A percentile compares a stretch with the other conserved stretches of the same genome.
These are phyloP conservation scores for Zaprionus camerounensis DNA, from an alignment of 1,140 invertebrate species.

Conservation along the genomic window DNA sequence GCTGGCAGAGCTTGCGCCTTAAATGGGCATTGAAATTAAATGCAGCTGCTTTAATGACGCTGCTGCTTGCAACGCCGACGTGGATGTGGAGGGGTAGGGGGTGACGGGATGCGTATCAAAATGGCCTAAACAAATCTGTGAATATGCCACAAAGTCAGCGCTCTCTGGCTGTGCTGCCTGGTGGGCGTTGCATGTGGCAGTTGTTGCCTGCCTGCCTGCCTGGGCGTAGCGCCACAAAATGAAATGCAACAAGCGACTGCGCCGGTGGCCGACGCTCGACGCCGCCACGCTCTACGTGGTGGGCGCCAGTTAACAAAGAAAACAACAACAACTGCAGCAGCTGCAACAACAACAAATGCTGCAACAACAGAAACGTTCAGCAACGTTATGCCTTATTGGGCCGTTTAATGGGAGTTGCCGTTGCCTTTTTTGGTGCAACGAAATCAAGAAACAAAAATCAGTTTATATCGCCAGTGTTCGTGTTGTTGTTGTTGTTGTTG, in stretches of 20 bases:
- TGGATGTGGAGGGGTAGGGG: background rate
- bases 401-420: constrained; percentile 80
- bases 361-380: constrained; percentile 21
- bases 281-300: constrained; percentile 50
- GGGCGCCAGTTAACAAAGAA: constrained; percentile 65
- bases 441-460: constrained; percentile 79
- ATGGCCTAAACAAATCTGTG: constrained; percentile 69
- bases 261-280: constrained; percentile 56
- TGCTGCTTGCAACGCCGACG: constrained; percentile 40
- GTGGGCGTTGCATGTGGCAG: constrained; percentile 58
- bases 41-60: constrained; percentile 79
- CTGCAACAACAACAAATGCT: constrained; percentile 10
- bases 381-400: constrained; percentile 76
- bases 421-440: constrained; percentile 80
- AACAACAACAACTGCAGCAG: constrained; percentile 44
- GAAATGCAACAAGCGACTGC: constrained; percentile 59
- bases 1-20: constrained; percentile 51
- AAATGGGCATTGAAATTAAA: constrained; percentile 83
- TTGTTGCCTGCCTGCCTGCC: constrained; percentile 35
- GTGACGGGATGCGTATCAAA: constrained; percentile 51
- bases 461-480: constrained; percentile 61
- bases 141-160: constrained; percentile 59
- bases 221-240: constrained; percentile 70
- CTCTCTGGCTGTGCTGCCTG: constrained; percentile 16
- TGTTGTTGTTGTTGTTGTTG: constrained; percentile 47